phyloP scores from a whole-genome alignment of 2,888 invertebrate species.

The Meiosimyza decipiens region DNA sequence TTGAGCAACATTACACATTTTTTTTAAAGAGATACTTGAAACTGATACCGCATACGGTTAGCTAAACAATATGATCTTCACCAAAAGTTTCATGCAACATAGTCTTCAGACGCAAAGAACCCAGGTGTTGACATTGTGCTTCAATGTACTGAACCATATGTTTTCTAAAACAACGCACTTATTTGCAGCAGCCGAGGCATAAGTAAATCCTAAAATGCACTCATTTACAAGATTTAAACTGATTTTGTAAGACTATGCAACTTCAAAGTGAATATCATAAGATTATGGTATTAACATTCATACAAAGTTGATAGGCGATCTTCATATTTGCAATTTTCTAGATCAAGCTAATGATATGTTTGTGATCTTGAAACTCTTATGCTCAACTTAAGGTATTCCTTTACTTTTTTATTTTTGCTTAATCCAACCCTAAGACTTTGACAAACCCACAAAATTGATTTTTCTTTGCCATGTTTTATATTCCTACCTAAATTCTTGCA shows the following conservation, averaged over 20 bases:
- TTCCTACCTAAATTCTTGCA: slow-evolving; percentile 3
- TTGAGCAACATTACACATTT: slow-evolving; percentile 17
- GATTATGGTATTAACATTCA: slow-evolving; percentile 27
- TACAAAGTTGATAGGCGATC: slow-evolving; percentile 11
- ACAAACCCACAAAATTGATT: slow-evolving; percentile 46
- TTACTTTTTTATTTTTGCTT: not conserved
- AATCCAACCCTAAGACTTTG: slow-evolving; percentile 44
- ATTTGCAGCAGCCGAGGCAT: too few species aligned
- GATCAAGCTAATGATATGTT: slow-evolving; percentile 30
- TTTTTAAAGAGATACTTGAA: not conserved
- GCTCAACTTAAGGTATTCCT: too few species aligned
- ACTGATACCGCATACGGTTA: slow-evolving; percentile 21
- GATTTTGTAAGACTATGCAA: not conserved
- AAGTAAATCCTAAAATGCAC: too few species aligned
- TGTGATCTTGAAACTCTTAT: not conserved
- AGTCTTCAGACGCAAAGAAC: not conserved
- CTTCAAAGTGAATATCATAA: slow-evolving; percentile 20
- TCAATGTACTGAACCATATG: slow-evolving; percentile 4
- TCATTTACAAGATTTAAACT: not conserved
- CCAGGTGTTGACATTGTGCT: slow-evolving; percentile 27
- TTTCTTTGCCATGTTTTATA: not conserved
- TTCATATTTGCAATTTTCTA: slow-evolving; percentile 23
- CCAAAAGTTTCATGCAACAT: too few species aligned
- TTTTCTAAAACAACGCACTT: slow-evolving; percentile 7
- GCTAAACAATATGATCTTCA: too few species aligned